Evolutionary conservation across 2,888 invertebrate species (phyloP), one percentile per base, ranked within the genome.

Genomic region (Coleophora flavipennella): DNA sequence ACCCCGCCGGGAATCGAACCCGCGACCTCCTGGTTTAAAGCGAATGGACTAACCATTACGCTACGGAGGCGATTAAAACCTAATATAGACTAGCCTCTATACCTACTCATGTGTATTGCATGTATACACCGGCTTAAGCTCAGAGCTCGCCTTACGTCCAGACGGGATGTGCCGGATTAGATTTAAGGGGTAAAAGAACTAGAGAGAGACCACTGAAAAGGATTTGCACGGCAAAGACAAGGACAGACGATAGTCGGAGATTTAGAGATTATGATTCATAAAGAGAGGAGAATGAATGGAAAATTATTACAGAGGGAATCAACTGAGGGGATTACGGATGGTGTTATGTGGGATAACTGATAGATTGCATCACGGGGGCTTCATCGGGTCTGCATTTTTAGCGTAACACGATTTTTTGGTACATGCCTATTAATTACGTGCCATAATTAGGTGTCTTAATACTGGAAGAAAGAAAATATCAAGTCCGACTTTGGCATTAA

Each of bases 201-300:
- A 58, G 67, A 81, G 57, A 50, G 70, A 54, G 83, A 83, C 54
- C 53, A 59, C 55, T 41, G 48, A 61, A 48, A 42, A 39, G 40
- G 52, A 62, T 57, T 61, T 57, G 42, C 54, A 53, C 49, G 45
- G 44, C 48, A 48, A 46, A 65, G 69, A 81, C 55, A 69, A 62
- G 66, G 84, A 79, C 53, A 53, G 53, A 53, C 44, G 48, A 68
- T 56, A 44, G 53, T 49, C 51, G 50, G 71, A 83, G 84, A 85
- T 85, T 83, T 78, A 75, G 70, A 77, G 85, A 85, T 85, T 85
- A 84, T 75, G 80, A 85, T 80, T 81, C 78, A 84, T 83, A 80
- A 78, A 79, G 77, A 76, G 70, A 62, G 69, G 66, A 69, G 80
- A 78, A 70, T 85, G 79, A 83, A 84, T 84, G 73, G 74, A 67